A percentile compares a stretch with the other conserved stretches of the same genome.
Conservation (phyloP, 2,113 vertebrate species). For the Actenoides hombroni region DNA sequence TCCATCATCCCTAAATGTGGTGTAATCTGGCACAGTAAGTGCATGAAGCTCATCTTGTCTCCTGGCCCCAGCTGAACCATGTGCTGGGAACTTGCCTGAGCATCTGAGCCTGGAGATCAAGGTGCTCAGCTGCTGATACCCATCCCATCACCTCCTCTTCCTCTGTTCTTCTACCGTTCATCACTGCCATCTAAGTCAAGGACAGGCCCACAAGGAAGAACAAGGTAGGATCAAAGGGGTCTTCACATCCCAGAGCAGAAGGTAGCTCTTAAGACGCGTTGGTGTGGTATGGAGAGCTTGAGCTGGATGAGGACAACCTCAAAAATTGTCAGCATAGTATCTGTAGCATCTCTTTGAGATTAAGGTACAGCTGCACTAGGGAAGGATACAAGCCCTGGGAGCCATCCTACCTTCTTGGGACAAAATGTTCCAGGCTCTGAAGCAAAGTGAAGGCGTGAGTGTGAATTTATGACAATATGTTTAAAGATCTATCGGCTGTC, state of each 20-base stretch:
- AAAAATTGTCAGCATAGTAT: background rate
- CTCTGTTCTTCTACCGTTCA: background rate
- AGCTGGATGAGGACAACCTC: background rate
- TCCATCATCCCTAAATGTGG: rapidly evolving
- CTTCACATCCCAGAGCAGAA: background rate
- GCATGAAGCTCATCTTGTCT: background rate
- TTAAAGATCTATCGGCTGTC: background rate
- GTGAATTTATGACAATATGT: background rate
- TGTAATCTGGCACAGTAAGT: background rate
- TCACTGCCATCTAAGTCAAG: background rate
- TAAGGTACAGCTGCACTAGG: background rate
- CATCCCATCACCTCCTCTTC: background rate
- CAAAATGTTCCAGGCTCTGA: background rate
- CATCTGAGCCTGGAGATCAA: background rate
- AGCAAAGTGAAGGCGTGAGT: background rate
- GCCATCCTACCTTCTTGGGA: background rate
- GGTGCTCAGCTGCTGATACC: background rate
- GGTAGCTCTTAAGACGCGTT: background rate
- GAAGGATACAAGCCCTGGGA: background rate
- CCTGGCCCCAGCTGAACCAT: background rate
- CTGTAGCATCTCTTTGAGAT: background rate
- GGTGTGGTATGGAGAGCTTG: background rate
- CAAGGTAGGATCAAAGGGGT: background rate
- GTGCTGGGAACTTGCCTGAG: background rate
- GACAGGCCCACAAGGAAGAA: background rate